A percentile compares a stretch with the other conserved stretches of the same genome.
Conservation (phyloP, 2,113 vertebrate genomes). For the Hiodon tergisus region DNA sequence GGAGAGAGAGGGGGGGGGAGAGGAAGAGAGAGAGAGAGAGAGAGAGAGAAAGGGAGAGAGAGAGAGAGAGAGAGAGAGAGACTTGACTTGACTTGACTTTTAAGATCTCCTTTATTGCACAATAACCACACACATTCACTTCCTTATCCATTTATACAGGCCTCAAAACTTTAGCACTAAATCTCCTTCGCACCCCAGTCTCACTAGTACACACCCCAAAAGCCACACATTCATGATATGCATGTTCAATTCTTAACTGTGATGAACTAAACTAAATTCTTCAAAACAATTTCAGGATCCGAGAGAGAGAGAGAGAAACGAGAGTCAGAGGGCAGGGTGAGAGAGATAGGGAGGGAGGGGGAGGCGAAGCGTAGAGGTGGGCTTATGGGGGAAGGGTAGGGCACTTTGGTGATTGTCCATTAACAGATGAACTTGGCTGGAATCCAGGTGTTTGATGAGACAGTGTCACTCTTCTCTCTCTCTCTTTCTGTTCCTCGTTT, state of each 20-base stretch:
- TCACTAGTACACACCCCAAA: too few species aligned
- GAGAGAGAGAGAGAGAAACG: conserved; percentile 28
- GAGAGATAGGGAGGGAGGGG: conserved; percentile 49
- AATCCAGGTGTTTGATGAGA: conserved; percentile 85
- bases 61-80: conserved; percentile 44
- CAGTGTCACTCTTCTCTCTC: conserved; percentile 70
- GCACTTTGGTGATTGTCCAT: conserved; percentile 80
- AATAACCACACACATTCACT: too few species aligned
- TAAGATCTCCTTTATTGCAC: too few species aligned
- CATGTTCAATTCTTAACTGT: too few species aligned
- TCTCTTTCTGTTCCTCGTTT: conserved; percentile 57
- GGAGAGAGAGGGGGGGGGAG: conserved; percentile 21
- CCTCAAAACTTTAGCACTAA: too few species aligned
- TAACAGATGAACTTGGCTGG: conserved; percentile 97
- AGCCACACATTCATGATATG: too few species aligned
- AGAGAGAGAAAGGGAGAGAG: conserved; percentile 30
- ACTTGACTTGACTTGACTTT: too few species aligned
- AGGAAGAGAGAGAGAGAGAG: conserved; percentile 24
- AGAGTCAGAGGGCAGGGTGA: conserved; percentile 31
- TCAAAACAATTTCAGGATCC: too few species aligned
- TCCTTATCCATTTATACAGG: too few species aligned
- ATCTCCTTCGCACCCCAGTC: too few species aligned
- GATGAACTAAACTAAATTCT: too few species aligned
- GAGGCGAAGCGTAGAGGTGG: conserved; percentile 47
- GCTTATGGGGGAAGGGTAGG: conserved; percentile 46